phyloP scores from a whole-genome alignment of 1,140 invertebrate genomes.

The Oreohelix idahoensis region DNA sequence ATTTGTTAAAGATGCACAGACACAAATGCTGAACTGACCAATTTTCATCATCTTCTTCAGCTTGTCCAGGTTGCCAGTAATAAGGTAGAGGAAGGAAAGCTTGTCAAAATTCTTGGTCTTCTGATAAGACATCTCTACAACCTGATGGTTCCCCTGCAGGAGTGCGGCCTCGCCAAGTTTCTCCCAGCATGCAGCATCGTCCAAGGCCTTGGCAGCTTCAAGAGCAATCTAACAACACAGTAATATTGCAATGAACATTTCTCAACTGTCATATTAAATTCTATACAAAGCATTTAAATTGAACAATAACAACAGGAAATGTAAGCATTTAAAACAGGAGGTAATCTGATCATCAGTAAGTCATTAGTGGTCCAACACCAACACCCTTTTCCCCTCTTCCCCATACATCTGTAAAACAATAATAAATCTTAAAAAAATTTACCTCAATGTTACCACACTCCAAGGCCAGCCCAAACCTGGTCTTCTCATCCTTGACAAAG shows the following conservation, averaged over 20 bases:
- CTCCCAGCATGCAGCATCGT: slow-evolving; percentile 97
- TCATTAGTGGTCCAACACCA: no score
- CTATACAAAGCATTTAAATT: no score
- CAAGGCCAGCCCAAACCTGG: slow-evolving; percentile 93
- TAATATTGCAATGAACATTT: neutral
- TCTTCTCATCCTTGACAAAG: slow-evolving; percentile 99
- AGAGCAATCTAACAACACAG: slow-evolving; percentile 74
- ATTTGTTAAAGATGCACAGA: no score
- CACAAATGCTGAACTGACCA: slow-evolving; percentile 53
- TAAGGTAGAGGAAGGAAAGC: slow-evolving; percentile 96
- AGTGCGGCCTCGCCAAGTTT: slow-evolving; percentile 94
- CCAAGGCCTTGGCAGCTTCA: slow-evolving; percentile 93
- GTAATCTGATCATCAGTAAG: no score
- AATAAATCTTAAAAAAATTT: slow-evolving; percentile 78
- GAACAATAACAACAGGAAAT: no score
- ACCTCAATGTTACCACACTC: slow-evolving; percentile 99
- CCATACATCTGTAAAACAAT: no score
- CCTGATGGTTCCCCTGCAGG: slow-evolving; percentile 94
- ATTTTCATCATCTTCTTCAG: slow-evolving; percentile 99
- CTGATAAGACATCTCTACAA: slow-evolving; percentile 99
- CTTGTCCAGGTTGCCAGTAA: slow-evolving; percentile 99
- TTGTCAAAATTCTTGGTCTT: slow-evolving; percentile 99
- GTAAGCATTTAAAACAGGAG: no score
- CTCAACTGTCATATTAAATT: no score
- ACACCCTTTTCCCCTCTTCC: no score